Evolutionary conservation across 2,888 invertebrate species (phyloP), one percentile per base, ranked within the genome.

Genomic region (Tetragonisca angustula): DNA sequence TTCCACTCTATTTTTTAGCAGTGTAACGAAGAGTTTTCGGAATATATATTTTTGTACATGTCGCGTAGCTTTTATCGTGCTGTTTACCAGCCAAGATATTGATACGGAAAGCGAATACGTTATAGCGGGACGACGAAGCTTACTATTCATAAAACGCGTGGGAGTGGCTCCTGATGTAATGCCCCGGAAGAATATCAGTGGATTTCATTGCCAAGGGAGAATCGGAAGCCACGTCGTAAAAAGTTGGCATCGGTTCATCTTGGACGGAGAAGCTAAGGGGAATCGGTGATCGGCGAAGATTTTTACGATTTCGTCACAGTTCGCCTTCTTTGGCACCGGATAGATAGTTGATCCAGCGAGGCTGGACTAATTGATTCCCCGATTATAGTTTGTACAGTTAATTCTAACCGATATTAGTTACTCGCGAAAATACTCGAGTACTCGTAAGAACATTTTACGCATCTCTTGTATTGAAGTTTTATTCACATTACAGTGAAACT

Each of bases 161-260:
- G 65, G 76, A 76, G 61, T 71, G 70, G 65, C 62, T 36, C 2
- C 59, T 72, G 76, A 81, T 19, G 61, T 72, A 73, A 76, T 68
- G 65, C 78, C 11, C 73, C 49, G 75, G 74, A 69, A 65, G 79
- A 85, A 79, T 78, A 75, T 83, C 78, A 32, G 73, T 59, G 49
- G 76, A 76, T 83, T 86, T 88, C 83, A 86, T 86, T 80, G 80
- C 62, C 74, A 65, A 81, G 72, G 69, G 43, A 79, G 79, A 85
- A 61, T 76, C 78, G 70, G 79, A 83, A 67, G 73, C 86, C 59
- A 64, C 68, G 27, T 84, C 79, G 73, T 88, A 88, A 88, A 87
- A 88, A 81, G 73, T 87, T 84, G 74, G 84, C 76, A 71, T 56
- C 67, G 62, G 74, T 83, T 73, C 74, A 76, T 76, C 49, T 76